Evolutionary conservation across 2,113 vertebrate species (phyloP).

Genomic region (Bostrychus sinensis): DNA sequence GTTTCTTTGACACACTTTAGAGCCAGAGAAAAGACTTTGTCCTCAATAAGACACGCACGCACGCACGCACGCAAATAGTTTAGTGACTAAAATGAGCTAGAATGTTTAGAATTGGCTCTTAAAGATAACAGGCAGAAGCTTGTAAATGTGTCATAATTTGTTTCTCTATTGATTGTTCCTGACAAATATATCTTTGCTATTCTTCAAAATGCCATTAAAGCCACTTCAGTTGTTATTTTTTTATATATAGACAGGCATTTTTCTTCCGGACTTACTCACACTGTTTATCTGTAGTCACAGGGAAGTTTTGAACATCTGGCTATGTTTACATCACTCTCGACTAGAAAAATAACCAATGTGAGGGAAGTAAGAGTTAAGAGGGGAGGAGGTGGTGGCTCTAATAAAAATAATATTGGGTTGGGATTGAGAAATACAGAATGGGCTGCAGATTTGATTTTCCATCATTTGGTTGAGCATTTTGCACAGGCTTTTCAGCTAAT

Average conservation of each 20-base stretch:
- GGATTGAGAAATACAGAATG: not conserved
- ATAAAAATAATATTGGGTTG: not conserved
- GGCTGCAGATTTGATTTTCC: not conserved
- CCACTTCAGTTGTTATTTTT: not conserved
- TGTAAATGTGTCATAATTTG: too few relatives aligned
- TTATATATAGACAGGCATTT: not conserved
- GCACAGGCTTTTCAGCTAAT: not conserved
- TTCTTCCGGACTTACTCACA: not conserved
- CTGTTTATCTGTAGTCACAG: not conserved
- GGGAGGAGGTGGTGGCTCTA: not conserved
- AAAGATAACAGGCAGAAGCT: too few relatives aligned
- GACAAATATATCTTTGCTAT: not conserved
- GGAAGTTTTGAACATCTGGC: conserved; percentile 6
- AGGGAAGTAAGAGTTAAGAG: conserved; percentile 16
- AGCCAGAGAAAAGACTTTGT: not conserved
- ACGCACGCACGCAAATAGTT: too few relatives aligned
- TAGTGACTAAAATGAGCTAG: too few relatives aligned
- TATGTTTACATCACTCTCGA: not conserved
- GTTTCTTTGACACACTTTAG: not conserved
- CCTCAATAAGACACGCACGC: not conserved
- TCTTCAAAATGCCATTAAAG: not conserved
- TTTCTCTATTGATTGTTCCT: too few relatives aligned
- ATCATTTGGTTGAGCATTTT: not conserved
- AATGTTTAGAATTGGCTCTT: too few relatives aligned
- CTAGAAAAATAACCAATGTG: conserved; percentile 9